Evolutionary conservation across 2,797 vertebrate species (phyloP).

Genomic region (Lepidocolaptes lacrymiger): DNA sequence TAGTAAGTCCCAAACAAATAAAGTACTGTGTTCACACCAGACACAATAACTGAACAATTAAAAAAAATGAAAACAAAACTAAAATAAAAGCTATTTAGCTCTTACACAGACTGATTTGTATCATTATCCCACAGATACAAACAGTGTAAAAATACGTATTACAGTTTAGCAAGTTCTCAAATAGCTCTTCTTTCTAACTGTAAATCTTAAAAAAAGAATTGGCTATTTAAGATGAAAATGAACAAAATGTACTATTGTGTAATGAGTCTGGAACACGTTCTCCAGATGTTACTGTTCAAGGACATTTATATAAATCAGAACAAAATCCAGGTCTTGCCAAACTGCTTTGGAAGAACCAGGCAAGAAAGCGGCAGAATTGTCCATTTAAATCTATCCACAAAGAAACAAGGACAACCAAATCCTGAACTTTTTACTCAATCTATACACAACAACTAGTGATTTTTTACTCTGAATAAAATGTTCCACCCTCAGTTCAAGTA

Average conservation of each 20-base stretch:
- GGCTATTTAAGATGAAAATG: constrained; percentile 46
- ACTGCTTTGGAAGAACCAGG: constrained; percentile 4
- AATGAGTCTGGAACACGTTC: constrained; percentile 23
- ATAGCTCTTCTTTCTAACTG: not conserved
- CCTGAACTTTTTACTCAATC: not conserved
- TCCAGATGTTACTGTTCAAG: constrained; percentile 63
- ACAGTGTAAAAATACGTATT: not conserved
- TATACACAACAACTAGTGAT: not conserved
- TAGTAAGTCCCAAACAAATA: not conserved
- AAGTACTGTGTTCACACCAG: not conserved
- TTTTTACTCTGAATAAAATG: not conserved
- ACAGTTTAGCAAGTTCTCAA: not conserved
- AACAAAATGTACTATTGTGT: constrained; percentile 63
- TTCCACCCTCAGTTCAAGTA: not conserved
- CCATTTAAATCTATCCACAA: not conserved
- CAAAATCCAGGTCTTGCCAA: constrained; percentile 44
- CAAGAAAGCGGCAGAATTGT: not conserved
- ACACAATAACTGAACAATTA: not conserved
- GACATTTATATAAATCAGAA: constrained; percentile 49
- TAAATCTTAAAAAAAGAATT: constrained; percentile 23
- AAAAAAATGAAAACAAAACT: not conserved
- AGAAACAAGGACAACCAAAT: not conserved
- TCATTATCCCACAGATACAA: not conserved
- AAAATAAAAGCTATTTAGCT: not conserved
- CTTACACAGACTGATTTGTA: not conserved